Evolutionary conservation across 2,888 invertebrate species (phyloP), one percentile per base, ranked within the genome.

Genomic region (Smittia aterrima): DNA sequence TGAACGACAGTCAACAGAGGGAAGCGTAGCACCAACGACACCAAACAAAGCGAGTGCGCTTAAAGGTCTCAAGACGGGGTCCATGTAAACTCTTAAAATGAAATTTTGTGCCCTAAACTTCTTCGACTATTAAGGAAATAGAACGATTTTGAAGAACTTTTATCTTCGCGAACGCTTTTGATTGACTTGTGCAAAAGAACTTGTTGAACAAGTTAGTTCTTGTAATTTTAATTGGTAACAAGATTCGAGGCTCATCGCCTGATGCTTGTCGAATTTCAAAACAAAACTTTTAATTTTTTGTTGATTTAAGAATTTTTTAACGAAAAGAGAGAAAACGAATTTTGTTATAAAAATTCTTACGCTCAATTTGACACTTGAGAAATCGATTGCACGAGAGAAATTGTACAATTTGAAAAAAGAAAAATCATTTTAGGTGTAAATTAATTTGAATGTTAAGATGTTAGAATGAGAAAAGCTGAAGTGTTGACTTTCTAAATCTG

Each of bases 21-120:
- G 38, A 2, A 66, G 24, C 25, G 66, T 24, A 24, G 24, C 27
- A 7, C 18, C 66, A 25, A 16, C 66, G 18, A 6, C 38, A 1
- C 2, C 38, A 18, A 66, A 66, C 66, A 66, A 66, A 18, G 67
- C 75, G 7, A 77, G 76, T 62, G 68, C 78, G 11, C 75, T 82
- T 54, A 80, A 80, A 76, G 82, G 80, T 77, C 80, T 80, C 54
- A 83, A 83, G 80, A 81, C 82, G 41, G 82, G 83, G 78, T 82
- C 83, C 64, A 80, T 82, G 78, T 83, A 82, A 82, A 78, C 58
- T 27, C 1, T 58, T 22, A 3, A 47, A n/a, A n/a, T 4, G 47
- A 47, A 47, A 2, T 47, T 6, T 47, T 47, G 47, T 47, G 47
- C 47, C 47, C 47, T 47, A 47, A 47, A 47, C 47, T 16, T 47